These are phyloP conservation scores for Marisa cornuarietis DNA, from an alignment of 1,140 invertebrate genomes.

Conservation along the genomic window DNA sequence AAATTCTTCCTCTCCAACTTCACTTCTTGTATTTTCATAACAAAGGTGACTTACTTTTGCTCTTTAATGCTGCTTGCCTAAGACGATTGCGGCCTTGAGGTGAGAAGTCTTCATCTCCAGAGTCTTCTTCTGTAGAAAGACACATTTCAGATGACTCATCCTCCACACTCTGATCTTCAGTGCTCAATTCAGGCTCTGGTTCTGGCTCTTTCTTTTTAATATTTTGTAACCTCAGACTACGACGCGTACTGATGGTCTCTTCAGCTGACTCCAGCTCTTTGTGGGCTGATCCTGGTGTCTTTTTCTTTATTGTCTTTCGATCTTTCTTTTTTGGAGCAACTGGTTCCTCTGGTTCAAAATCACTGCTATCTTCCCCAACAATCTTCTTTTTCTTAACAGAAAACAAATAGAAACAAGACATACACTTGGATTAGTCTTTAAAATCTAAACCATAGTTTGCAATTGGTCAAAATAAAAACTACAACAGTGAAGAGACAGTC, in stretches of 20 bases:
- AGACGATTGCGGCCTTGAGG: constrained; percentile 51
- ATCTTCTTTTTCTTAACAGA: constrained; percentile 29
- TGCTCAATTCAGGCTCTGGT: constrained; percentile 22
- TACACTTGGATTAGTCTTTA: neutral
- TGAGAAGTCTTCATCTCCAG: constrained; percentile 46
- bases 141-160: constrained; percentile 28
- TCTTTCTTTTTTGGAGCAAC: constrained; percentile 10
- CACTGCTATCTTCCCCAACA: constrained; percentile 25
- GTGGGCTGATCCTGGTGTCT: neutral
- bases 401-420: neutral
- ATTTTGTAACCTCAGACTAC: constrained; percentile 19
- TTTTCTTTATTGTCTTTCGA: neutral
- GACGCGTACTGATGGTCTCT: constrained; percentile 6
- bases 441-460: too few species aligned
- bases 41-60: constrained; percentile 31
- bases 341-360: constrained; percentile 20
- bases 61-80: constrained; percentile 44
- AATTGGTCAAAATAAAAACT: too few species aligned
- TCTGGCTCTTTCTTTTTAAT: constrained; percentile 31
- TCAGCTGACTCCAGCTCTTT: constrained; percentile 3
- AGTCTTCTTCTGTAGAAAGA: constrained; percentile 39
- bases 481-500: too few species aligned
- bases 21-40: neutral
- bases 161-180: constrained; percentile 14
- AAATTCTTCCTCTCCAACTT: too few species aligned